A percentile compares a stretch with the other conserved stretches of the same genome.
Evolutionary conservation across 2,888 invertebrate genomes (phyloP).

Genomic region (Eretmocerus hayati): DNA sequence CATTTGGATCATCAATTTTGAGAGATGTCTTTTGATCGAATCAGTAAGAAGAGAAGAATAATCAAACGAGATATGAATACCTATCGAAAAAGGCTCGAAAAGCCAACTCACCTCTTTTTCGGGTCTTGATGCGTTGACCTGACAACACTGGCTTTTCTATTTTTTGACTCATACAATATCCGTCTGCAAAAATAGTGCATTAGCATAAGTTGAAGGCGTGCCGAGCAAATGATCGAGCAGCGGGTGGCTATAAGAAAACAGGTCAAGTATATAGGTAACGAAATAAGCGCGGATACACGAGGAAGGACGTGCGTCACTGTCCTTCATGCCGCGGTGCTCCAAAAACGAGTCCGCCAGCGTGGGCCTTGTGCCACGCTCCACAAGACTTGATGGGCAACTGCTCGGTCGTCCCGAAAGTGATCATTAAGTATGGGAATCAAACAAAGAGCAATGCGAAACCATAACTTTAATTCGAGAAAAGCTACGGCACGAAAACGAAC

Average conservation of each 20-base stretch:
- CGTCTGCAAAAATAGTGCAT: constrained; percentile 55
- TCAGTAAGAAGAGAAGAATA: not conserved
- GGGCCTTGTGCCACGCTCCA: too few relatives aligned
- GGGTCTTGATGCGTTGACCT: constrained; percentile 99
- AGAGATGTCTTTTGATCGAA: not conserved
- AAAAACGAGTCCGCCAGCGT: too few relatives aligned
- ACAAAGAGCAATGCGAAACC: too few relatives aligned
- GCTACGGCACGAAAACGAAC: too few relatives aligned
- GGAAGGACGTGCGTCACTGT: constrained; percentile 19
- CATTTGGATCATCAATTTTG: not conserved
- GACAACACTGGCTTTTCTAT: constrained; percentile 99
- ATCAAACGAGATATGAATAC: not conserved
- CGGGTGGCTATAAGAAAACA: too few relatives aligned
- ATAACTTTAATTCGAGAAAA: too few relatives aligned
- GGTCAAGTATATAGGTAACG: too few relatives aligned
- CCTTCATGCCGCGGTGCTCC: constrained; percentile 10
- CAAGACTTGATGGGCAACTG: too few relatives aligned
- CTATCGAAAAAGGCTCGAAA: not conserved
- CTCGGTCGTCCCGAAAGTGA: too few relatives aligned
- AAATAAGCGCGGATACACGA: too few relatives aligned
- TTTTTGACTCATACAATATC: constrained; percentile 99
- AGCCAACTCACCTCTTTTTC: constrained; percentile 86
- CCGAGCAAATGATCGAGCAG: not conserved
- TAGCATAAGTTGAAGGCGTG: not conserved
- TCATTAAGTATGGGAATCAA: too few relatives aligned